Base-by-base conservation (phyloP, 2,797 vertebrate species). In the Alouatta caraya region DNA sequence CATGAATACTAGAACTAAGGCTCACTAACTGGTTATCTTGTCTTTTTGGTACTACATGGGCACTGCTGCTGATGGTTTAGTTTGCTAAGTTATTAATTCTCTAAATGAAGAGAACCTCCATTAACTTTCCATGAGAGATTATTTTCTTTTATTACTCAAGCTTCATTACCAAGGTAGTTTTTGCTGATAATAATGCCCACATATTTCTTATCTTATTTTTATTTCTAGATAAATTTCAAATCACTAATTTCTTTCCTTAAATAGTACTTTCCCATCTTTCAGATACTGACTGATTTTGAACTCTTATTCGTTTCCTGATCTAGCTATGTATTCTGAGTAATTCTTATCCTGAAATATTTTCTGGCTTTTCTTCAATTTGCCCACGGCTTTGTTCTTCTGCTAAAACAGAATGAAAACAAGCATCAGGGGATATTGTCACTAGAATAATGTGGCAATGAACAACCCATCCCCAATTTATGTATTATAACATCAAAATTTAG, bases 1-100 rank as follows among this genome's bases (percentile, higher is more conserved):
- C 93, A 52, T 83, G 93, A 95, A 75, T 95, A 81, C 83, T 84
- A 89, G 72, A 97, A 96, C 93, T 46, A 37, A 94, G 52, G n/a
- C 83, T 21, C 57, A 28, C 22, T 91, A 76, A 73, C 42, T 39
- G 24, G 42, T 96, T 87, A 46, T 64, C 81, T 37, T 44, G 24
- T 89, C 46, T 12, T 83, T 91, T 90, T 83, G 57, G 21, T 12
- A 33, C 46, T 26, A 81, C 42, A 89, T 87, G 44, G 86, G 50
- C 33, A 79, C 5, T 33, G 6, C 24, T 50, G 19, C 37, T 88
- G 55, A 64, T 44, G 10, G 42, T 44, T 88, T 87, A 88, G 91
- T 70, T 70, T 94, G 50, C 75, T 87, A 78, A 93, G 91, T 61
- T 76, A 80, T 59, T 92, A 90, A 85, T 83, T 12, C 12, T 75